Conservation (phyloP, 2,888 invertebrate species). For the Oxytorus armatus region DNA sequence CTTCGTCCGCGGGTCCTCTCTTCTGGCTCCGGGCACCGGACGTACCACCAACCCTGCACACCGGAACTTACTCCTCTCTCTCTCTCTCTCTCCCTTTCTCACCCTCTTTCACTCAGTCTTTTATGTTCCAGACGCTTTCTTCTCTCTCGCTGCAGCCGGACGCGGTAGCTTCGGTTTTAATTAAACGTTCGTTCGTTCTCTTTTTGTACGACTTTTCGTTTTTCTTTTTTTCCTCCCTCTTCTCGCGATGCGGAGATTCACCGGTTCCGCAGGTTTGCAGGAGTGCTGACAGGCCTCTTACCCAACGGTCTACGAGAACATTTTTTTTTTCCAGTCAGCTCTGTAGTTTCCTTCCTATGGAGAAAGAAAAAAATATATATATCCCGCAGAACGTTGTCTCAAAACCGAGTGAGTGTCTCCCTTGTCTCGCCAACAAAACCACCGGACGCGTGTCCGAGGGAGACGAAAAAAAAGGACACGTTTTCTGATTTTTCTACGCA, state of each 20-base stretch:
- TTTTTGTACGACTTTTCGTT: background rate
- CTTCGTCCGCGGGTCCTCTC: conserved; percentile 33
- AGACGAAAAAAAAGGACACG: conserved; percentile 32
- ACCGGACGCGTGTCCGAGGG: conserved; percentile 36
- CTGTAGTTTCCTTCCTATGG: conserved; percentile 51
- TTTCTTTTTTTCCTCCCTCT: background rate
- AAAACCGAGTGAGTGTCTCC: conserved; percentile 32
- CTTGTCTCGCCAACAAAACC: no score
- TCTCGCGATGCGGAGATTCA: conserved; percentile 50
- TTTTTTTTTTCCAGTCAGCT: conserved; percentile 35
- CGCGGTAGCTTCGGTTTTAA: conserved; percentile 73
- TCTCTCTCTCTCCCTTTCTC: conserved; percentile 18
- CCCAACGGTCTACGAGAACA: conserved; percentile 14
- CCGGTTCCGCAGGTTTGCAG: conserved; percentile 30
- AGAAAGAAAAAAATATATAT: background rate
- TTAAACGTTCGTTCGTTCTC: conserved; percentile 73
- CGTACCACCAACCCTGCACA: conserved; percentile 45
- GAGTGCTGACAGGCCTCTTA: conserved; percentile 20
- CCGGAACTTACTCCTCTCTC: conserved; percentile 47
- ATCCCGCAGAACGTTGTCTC: conserved; percentile 13
- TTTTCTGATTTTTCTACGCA: conserved; percentile 45
- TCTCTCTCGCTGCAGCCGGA: conserved; percentile 44
- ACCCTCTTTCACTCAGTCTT: conserved; percentile 24
- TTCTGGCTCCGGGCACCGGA: conserved; percentile 53
- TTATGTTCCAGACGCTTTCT: conserved; percentile 39